Conservation (phyloP, 2,797 vertebrate genomes). For the Cossypha dichroa region DNA sequence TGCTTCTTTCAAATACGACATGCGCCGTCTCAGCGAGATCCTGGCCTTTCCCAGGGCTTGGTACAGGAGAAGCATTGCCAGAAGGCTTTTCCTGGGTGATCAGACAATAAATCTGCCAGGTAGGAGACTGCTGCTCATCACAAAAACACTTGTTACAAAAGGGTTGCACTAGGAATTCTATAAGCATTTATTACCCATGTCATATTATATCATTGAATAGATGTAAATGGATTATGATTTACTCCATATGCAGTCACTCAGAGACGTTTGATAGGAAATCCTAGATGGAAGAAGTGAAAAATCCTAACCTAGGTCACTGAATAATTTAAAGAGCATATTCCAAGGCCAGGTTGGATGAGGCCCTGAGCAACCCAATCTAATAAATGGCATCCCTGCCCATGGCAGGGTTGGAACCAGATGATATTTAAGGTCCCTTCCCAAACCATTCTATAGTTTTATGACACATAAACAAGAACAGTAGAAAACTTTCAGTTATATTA, state of each 20-base stretch:
- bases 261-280: neutral
- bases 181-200: neutral
- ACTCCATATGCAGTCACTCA: neutral
- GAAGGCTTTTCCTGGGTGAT: slow-evolving; percentile 95
- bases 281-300: neutral
- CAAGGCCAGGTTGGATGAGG: neutral
- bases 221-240: neutral
- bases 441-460: neutral
- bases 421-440: neutral
- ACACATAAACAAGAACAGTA: neutral
- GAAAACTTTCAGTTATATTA: neutral
- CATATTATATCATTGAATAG: neutral
- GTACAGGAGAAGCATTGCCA: slow-evolving; percentile 96
- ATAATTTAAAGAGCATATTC: neutral
- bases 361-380: neutral
- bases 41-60: slow-evolving; percentile 96
- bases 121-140: slow-evolving; percentile 52
- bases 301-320: neutral
- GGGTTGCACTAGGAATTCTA: neutral
- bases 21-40: slow-evolving; percentile 97
- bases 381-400: neutral
- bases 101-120: slow-evolving; percentile 96
- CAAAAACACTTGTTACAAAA: neutral
- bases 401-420: no score
- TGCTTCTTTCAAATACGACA: slow-evolving; percentile 98